These are phyloP conservation scores for Lagopus leucura DNA, from an alignment of 2,113 vertebrate genomes.

Conservation along the genomic window DNA sequence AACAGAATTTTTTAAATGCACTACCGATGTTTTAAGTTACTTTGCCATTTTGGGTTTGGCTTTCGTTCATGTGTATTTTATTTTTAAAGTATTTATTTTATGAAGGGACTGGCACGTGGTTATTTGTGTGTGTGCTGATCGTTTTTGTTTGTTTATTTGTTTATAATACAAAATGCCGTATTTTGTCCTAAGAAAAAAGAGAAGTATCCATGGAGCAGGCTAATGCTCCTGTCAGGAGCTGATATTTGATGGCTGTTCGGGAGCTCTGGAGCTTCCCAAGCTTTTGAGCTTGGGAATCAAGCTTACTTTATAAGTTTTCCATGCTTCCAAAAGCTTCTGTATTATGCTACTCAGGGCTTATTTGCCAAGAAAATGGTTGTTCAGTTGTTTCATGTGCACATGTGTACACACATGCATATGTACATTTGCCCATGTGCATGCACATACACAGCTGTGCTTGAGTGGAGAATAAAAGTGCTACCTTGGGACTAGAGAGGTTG, in stretches of 20 bases:
- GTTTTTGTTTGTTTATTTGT: background rate
- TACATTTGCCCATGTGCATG: background rate
- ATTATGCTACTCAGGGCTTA: background rate
- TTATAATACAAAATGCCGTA: fast-evolving
- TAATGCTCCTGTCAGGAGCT: background rate
- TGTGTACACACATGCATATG: background rate
- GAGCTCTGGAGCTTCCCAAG: background rate
- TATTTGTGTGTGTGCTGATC: background rate
- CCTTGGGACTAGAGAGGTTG: background rate
- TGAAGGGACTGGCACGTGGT: background rate
- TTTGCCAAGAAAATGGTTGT: background rate
- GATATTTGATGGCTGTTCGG: background rate
- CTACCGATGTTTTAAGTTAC: background rate
- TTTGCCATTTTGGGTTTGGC: background rate
- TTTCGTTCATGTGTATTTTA: background rate
- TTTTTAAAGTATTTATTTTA: background rate
- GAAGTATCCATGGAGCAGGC: background rate
- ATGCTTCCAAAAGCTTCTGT: background rate
- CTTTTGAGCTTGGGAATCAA: background rate
- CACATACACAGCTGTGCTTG: background rate
- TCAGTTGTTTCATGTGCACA: background rate
- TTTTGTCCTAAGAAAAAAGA: background rate
- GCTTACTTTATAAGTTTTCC: background rate
- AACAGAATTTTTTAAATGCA: background rate
- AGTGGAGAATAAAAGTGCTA: background rate